Evolutionary conservation across 2,113 vertebrate genomes (phyloP).

Genomic region (Speoplatyrhinus poulsoni): DNA sequence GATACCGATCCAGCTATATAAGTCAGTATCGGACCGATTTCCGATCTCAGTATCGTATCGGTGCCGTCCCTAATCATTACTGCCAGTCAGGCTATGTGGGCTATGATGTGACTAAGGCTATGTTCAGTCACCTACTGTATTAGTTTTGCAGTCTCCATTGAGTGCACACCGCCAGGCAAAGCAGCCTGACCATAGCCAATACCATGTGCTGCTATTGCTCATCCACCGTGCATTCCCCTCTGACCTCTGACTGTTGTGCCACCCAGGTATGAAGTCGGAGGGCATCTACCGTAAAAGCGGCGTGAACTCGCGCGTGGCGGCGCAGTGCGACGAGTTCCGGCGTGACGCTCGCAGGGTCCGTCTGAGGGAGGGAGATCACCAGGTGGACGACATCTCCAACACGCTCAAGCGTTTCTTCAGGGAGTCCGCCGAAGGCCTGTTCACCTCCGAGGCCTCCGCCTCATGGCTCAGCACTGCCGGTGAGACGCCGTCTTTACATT

Average conservation of each 20-base stretch:
- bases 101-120: too few species aligned
- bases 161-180: too few species aligned
- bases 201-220: too few species aligned
- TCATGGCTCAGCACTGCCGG: slow-evolving; percentile 84
- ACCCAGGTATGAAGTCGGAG: slow-evolving; percentile 85
- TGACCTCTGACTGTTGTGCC: background rate
- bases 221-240: background rate
- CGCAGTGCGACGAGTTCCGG: slow-evolving; percentile 82
- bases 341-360: slow-evolving; percentile 83
- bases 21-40: too few species aligned
- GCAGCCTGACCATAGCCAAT: too few species aligned
- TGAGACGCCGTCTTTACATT: slow-evolving; percentile 40
- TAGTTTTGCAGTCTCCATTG: too few species aligned
- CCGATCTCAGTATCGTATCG: too few species aligned
- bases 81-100: too few species aligned
- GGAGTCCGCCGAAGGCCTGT: slow-evolving; percentile 85
- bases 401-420: slow-evolving; percentile 94
- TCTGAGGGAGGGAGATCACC: slow-evolving; percentile 88
- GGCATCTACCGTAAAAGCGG: slow-evolving; percentile 97
- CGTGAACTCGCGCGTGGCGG: slow-evolving; percentile 88
- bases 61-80: too few species aligned
- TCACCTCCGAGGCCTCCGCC: slow-evolving; percentile 68
- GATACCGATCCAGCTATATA: too few species aligned
- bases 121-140: too few species aligned
- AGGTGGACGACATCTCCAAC: slow-evolving; percentile 91